Evolutionary conservation across 1,140 invertebrate genomes (phyloP), one percentile per base, ranked within the genome.

Genomic region (Bombus soroeensis): DNA sequence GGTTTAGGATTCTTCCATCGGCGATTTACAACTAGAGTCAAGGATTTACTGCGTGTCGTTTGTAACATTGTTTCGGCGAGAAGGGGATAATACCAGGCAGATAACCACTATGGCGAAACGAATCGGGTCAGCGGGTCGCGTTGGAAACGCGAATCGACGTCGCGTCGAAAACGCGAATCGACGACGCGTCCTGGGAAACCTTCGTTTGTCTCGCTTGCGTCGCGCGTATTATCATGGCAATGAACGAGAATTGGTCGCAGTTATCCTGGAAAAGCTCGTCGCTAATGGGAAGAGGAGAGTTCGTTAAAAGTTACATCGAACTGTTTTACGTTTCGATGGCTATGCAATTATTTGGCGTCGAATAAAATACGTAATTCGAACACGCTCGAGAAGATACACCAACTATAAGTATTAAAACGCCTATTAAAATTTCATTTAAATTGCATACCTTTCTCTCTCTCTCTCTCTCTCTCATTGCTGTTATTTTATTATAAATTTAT

Each of bases 281-380:
- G n/a, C 2, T 59, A 28, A 41, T 28, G n/a, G 32, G 8, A 22
- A 18, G 13, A 76, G 34, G 22, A 28, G 28, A 53, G 59, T 81
- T 85, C 71, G 78, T 85, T 85, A 85, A 85, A 85, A 85, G 84
- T 85, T 81, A 10, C 70, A 3, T 13, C n/a, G 28, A 74, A 85
- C 71, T 57, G 64, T 85, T 73, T 81, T 66, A 71, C 83, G 15
- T 64, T 12, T 18, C 68, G 53, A 37, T 18, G 57, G 18, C 8
- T 39, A 68, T 28, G 25, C 34, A 72, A 34, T 81, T 81, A 81
- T 75, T 57, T 37, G 28, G 3, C 39, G 15, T 37, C 47, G 72
- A 71, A 62, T 62, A n/a, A 62, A 62, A 62, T n/a, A n/a, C 12
- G 47, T 72, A 70, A 72, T 77, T 71, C 39, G 66, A 28, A 70